Base-by-base conservation (phyloP, 2,888 invertebrate genomes). In the Ditylenchus weischeri region DNA sequence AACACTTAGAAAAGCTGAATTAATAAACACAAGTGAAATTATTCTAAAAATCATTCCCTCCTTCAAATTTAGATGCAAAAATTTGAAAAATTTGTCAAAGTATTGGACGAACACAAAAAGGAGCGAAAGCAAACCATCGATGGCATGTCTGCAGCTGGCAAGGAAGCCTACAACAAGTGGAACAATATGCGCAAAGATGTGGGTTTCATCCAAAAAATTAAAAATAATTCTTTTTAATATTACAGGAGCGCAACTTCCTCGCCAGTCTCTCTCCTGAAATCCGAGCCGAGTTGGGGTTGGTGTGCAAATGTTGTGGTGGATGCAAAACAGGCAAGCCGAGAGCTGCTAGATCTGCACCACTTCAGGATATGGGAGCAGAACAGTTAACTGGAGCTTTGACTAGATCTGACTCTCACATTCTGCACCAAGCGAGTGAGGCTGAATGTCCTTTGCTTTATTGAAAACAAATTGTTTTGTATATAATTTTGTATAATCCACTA, bases 51-150 rank as follows among this genome's bases (percentile, higher is more conserved):
- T 29, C 29, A 29, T 29, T 29, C 29, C 29, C 2, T 29, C 29
- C 35, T n/a, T 21, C 15, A 19, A 15, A 70, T 78, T 62, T 65
- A 80, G 80, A 74, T 77, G 11, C 76, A 74, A 38, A 72, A 78
- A 18, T 80, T 80, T 74, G 76, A 77, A 69, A 76, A 79, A 65
- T 80, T 80, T 76, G 77, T 79, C 48, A 77, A 77, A 50, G 78
- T 76, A 57, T 73, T 80, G 47, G 75, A 75, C 60, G 71, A 70
- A 49, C 66, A 78, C 48, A 80, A 79, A 65, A 64, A 66, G 47
- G 76, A 77, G 63, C 68, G 79, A 10, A 69, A 74, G 11, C 72
- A 75, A 62, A 78, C 73, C 67, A 71, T 80, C 59, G 69, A 70
- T 11, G 68, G 65, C 10, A 72, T 80, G 21, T 78, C 80, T 5